Conservation (phyloP, 2,797 vertebrate species). For the Gymnothorax javanicus region DNA sequence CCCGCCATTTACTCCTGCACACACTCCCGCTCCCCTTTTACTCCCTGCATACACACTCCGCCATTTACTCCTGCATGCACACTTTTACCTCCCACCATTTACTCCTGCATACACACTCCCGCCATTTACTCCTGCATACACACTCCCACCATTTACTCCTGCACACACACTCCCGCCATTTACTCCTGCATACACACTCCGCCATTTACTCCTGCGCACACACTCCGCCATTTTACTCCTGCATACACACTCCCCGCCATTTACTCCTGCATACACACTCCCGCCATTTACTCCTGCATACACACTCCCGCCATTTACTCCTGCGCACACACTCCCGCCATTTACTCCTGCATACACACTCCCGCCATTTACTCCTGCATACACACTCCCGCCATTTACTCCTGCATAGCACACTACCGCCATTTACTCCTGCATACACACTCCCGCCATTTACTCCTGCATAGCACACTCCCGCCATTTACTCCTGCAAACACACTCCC, state of each 20-base stretch:
- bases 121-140: too few relatives aligned
- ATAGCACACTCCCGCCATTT: background rate
- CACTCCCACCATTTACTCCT: conserved; percentile 45
- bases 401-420: conserved; percentile 43
- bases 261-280: too few relatives aligned
- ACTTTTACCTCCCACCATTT: too few relatives aligned
- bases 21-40: conserved; percentile 26
- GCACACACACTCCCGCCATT: conserved; percentile 32
- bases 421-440: background rate
- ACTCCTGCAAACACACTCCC: too few relatives aligned
- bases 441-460: background rate
- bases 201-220: background rate
- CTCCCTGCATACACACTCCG: conserved; percentile 49
- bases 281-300: conserved; percentile 50
- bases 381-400: conserved; percentile 38
- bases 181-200: background rate
- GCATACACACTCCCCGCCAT: too few relatives aligned
- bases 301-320: conserved; percentile 2
- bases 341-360: background rate
- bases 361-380: too few relatives aligned
- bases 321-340: too few relatives aligned
- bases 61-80: background rate
- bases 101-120: background rate
- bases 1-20: too few relatives aligned
- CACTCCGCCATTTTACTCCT: too few relatives aligned